A percentile compares a stretch with the other conserved stretches of the same genome.
These are phyloP conservation scores for Falco novaeseelandiae DNA, from an alignment of 2,797 vertebrate genomes.

Conservation along the genomic window DNA sequence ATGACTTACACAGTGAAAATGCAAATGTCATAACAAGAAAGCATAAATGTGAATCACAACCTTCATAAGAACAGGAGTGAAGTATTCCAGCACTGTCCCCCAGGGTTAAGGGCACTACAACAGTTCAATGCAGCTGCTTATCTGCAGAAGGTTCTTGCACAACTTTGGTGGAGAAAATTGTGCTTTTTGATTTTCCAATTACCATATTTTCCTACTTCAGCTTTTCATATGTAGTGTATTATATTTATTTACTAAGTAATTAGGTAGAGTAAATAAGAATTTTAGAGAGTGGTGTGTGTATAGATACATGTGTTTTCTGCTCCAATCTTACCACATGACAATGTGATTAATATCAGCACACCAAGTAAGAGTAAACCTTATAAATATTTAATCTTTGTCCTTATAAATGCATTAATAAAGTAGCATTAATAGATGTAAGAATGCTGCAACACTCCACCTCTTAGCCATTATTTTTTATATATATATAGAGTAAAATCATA, in stretches of 20 bases:
- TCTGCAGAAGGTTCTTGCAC: not conserved
- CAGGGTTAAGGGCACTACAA: not conserved
- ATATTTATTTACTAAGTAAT: not conserved
- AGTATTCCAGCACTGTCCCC: not conserved
- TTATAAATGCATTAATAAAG: not conserved
- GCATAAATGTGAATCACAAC: not conserved
- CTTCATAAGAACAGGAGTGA: not conserved
- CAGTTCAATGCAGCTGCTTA: not conserved
- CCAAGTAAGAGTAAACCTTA: not conserved
- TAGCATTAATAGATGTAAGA: not conserved
- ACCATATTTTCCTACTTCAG: not conserved
- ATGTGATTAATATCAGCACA: not conserved
- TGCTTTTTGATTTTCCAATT: not conserved
- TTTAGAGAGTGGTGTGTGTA: not conserved
- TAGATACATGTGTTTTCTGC: not conserved
- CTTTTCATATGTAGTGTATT: not conserved
- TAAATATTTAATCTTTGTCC: conserved; percentile 9
- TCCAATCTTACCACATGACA: not conserved
- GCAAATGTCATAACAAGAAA: not conserved
- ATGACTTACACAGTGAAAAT: not conserved
- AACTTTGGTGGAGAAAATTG: not conserved
- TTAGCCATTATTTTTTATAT: not conserved
- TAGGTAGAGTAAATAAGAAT: not conserved
- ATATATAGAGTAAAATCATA: not conserved
- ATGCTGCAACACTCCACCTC: not conserved